Evolutionary conservation across 2,113 vertebrate species (phyloP).

Genomic region (Calyptommatus sinebrachiatus): DNA sequence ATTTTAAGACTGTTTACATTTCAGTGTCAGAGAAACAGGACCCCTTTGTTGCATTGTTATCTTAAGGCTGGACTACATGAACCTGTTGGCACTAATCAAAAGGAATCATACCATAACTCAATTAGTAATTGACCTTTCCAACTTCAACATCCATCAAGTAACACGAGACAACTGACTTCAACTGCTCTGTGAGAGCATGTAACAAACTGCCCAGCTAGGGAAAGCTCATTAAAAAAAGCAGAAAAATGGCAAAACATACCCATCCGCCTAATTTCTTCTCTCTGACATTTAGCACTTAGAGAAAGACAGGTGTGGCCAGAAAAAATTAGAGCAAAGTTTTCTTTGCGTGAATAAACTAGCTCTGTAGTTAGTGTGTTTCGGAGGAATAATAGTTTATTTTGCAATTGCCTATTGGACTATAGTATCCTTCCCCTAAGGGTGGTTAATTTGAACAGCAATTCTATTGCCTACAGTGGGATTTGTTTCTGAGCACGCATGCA

Average conservation of each 20-base stretch:
- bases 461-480: not conserved
- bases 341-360: slow-evolving; percentile 20
- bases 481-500: not conserved
- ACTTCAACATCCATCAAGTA: slow-evolving; percentile 33
- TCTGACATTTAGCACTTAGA: not conserved
- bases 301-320: slow-evolving; percentile 20
- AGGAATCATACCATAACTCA: slow-evolving; percentile 13
- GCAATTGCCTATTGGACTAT: not conserved
- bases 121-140: slow-evolving; percentile 50
- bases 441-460: not conserved
- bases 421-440: not conserved
- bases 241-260: not conserved
- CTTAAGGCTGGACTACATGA: slow-evolving; percentile 31
- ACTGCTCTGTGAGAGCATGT: slow-evolving; percentile 26
- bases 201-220: slow-evolving; percentile 15
- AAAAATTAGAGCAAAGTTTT: not conserved
- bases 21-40: not conserved
- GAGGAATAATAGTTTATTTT: not conserved
- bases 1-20: not conserved
- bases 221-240: not conserved
- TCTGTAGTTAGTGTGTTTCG: not conserved
- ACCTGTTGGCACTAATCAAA: slow-evolving; percentile 41
- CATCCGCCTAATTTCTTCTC: not conserved
- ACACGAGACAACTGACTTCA: slow-evolving; percentile 16
- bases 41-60: slow-evolving; percentile 39